Evolutionary conservation across 2,797 vertebrate genomes (phyloP).

Genomic region (Zonotrichia albicollis): DNA sequence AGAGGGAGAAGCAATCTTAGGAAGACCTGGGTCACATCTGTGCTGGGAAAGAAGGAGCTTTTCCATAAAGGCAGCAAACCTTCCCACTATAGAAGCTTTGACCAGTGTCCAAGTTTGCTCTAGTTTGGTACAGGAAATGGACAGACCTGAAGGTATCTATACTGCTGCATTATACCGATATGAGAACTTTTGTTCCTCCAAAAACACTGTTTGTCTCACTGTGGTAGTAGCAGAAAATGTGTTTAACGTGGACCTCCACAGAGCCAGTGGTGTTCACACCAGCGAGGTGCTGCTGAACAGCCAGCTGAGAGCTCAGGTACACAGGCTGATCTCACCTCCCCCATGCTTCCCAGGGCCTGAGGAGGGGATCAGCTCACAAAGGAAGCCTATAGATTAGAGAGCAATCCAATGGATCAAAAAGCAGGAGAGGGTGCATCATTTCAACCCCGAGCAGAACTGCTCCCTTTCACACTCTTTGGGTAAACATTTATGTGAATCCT

Average conservation of each 20-base stretch:
- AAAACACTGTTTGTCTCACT: neutral
- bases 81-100: neutral
- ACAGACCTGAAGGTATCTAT: neutral
- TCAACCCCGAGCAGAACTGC: neutral
- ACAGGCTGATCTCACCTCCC: neutral
- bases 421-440: neutral
- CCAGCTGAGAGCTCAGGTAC: neutral
- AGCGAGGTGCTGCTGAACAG: neutral
- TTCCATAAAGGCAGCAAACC: neutral
- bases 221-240: neutral
- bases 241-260: neutral
- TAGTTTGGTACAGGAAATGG: neutral
- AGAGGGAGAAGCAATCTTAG: neutral
- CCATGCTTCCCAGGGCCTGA: neutral
- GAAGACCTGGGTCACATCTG: neutral
- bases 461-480: neutral
- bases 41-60: neutral
- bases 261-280: neutral
- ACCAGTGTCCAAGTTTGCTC: neutral
- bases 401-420: slow-evolving; percentile 11
- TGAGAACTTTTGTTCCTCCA: neutral
- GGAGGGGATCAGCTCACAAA: neutral
- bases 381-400: neutral
- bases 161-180: neutral
- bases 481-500: neutral